These are phyloP conservation scores for Hyphantria cunea DNA, from an alignment of 1,140 invertebrate genomes.

Conservation along the genomic window DNA sequence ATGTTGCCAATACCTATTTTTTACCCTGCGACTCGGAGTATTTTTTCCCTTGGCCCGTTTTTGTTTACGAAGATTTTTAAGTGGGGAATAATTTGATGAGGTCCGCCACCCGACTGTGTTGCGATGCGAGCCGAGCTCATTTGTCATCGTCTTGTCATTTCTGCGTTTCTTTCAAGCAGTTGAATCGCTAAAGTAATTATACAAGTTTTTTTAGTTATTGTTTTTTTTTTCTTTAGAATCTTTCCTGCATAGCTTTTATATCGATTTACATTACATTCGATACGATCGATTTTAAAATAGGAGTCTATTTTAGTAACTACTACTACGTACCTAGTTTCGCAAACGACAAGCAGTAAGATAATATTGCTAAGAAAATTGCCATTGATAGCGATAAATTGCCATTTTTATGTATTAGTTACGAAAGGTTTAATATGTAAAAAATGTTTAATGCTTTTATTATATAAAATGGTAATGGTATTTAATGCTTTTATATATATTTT, in stretches of 20 bases:
- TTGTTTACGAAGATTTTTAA: conserved; percentile 81
- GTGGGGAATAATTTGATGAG: conserved; percentile 81
- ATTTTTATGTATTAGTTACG: too few species aligned
- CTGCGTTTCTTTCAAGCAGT: conserved; percentile 78
- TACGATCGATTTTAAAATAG: conserved; percentile 35
- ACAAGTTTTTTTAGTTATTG: conserved; percentile 68
- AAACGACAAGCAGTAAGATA: conserved; percentile 2
- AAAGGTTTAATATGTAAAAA: too few species aligned
- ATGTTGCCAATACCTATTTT: conserved; percentile 81
- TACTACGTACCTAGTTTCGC: conserved; percentile 12
- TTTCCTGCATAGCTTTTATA: conserved; percentile 27
- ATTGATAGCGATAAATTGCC: too few species aligned
- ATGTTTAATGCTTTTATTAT: too few species aligned
- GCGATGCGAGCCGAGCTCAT: conserved; percentile 72
- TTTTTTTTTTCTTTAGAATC: conserved; percentile 26
- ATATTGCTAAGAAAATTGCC: too few species aligned
- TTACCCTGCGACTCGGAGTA: conserved; percentile 65
- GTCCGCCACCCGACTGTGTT: conserved; percentile 78
- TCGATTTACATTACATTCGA: conserved; percentile 34
- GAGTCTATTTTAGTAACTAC: conserved; percentile 1
- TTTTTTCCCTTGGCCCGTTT: conserved; percentile 75
- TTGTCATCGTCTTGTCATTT: conserved; percentile 82
- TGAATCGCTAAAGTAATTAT: conserved; percentile 80
- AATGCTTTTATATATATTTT: too few species aligned
- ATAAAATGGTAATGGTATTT: too few species aligned